Percentiles rank a stretch among this genome's conserved stretches.
phyloP scores from a whole-genome alignment of 2,888 invertebrate genomes.

The Scaptomyza flava region DNA sequence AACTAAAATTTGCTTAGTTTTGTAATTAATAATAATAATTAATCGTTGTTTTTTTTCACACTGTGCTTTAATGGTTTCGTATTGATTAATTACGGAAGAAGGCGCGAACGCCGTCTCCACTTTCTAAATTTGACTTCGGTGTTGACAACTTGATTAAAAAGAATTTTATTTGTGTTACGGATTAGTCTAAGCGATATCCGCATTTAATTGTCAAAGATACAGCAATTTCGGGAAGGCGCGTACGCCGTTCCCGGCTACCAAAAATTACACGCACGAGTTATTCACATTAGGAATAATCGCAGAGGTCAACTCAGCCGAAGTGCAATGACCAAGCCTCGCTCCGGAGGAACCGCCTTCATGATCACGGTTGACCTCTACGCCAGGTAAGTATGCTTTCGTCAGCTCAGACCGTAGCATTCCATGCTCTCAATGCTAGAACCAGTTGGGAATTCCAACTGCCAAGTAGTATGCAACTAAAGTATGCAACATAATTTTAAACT shows the following conservation, averaged over 20 bases:
- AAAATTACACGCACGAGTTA: conserved; percentile 90
- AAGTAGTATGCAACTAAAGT: background rate
- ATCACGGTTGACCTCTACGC: conserved; percentile 83
- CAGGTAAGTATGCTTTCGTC: conserved; percentile 80
- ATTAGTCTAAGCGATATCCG: no score
- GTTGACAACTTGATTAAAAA: no score
- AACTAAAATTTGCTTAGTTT: no score
- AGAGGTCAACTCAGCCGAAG: conserved; percentile 90
- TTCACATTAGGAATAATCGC: conserved; percentile 91
- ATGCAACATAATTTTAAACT: conserved; percentile 8
- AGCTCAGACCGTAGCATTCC: background rate
- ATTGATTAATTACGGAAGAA: no score
- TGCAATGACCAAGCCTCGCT: conserved; percentile 86
- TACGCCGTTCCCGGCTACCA: conserved; percentile 88
- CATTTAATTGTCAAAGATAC: no score
- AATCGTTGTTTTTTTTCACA: no score
- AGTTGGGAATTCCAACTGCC: conserved; percentile 35
- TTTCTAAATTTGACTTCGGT: no score
- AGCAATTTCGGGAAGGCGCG: conserved; percentile 86
- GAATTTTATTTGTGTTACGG: no score
- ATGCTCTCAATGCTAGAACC: background rate
- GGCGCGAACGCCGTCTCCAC: no score
- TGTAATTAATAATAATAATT: no score
- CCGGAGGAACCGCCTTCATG: conserved; percentile 83
- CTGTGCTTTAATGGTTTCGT: no score